phyloP scores from a whole-genome alignment of 2,888 invertebrate genomes.

The Cenopis cana region DNA sequence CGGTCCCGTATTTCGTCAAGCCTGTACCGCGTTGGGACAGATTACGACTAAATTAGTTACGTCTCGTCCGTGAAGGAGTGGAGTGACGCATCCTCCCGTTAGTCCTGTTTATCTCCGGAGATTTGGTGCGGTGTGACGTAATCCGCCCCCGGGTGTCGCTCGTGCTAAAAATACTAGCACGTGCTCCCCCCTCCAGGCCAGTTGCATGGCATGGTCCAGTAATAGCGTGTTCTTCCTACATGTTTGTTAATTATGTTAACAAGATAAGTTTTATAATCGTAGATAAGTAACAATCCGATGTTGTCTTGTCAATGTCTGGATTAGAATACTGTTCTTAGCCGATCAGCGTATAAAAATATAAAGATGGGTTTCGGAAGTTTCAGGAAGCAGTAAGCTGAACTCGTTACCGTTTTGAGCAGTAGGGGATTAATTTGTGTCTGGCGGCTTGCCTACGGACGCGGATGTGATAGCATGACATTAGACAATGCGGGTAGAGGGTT shows the following conservation, averaged over 20 bases:
- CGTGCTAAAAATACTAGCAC: conserved; percentile 73
- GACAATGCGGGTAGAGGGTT: conserved; percentile 65
- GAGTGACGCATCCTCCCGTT: conserved; percentile 37
- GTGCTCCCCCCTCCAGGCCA: conserved; percentile 69
- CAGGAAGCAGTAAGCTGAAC: conserved; percentile 17
- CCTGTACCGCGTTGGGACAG: conserved; percentile 9
- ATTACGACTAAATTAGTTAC: conserved; percentile 35
- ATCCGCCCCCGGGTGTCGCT: conserved; percentile 72
- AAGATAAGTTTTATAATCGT: not conserved
- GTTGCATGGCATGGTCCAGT: conserved; percentile 57
- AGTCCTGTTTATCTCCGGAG: conserved; percentile 48
- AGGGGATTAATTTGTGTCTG: conserved; percentile 36
- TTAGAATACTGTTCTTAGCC: conserved; percentile 9
- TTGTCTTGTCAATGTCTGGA: not conserved
- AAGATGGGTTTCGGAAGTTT: conserved; percentile 15
- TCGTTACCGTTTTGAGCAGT: conserved; percentile 7
- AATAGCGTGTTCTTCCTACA: conserved; percentile 54
- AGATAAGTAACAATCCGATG: not conserved
- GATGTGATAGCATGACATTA: conserved; percentile 65
- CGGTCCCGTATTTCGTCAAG: conserved; percentile 16
- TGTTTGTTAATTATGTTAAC: not conserved
- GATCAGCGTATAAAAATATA: conserved; percentile 16
- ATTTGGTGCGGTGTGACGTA: conserved; percentile 66
- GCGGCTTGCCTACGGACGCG: conserved; percentile 62
- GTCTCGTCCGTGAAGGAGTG: conserved; percentile 22